phyloP scores from a whole-genome alignment of 2,888 invertebrate species.

The Dicranocentrus wangi region DNA sequence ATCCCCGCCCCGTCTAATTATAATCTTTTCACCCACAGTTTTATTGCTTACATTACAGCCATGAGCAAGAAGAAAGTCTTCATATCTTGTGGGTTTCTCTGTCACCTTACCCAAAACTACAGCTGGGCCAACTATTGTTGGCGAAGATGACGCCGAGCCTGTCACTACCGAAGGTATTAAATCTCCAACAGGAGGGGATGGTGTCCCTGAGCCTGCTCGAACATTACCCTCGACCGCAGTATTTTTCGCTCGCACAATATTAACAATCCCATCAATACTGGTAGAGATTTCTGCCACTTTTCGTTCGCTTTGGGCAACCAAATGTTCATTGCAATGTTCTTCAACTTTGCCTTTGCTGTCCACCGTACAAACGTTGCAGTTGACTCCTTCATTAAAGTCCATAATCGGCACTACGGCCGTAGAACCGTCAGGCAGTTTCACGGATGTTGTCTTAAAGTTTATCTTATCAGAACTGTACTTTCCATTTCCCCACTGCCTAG shows the following conservation, averaged over 20 bases:
- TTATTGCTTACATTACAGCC: constrained; percentile 7
- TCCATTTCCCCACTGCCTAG: constrained; percentile 28
- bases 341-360: background rate
- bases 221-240: too few relatives aligned
- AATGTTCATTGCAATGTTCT: background rate
- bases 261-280: background rate
- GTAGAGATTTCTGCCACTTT: background rate
- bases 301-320: background rate
- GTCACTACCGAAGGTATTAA: background rate
- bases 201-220: background rate
- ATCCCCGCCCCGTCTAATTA: background rate
- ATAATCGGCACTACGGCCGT: constrained; percentile 44
- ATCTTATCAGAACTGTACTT: constrained; percentile 12
- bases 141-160: background rate
- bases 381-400: constrained; percentile 21
- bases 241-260: background rate
- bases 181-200: background rate
- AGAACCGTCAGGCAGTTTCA: constrained; percentile 22
- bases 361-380: background rate
- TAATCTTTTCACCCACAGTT: background rate
- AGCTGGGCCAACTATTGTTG: background rate
- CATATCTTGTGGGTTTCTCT: constrained; percentile 59
- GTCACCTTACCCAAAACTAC: constrained; percentile 54
- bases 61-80: constrained; percentile 48
- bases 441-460: constrained; percentile 30